These are phyloP conservation scores for Recurvirostra avosetta DNA, from an alignment of 2,113 vertebrate species.

Conservation along the genomic window DNA sequence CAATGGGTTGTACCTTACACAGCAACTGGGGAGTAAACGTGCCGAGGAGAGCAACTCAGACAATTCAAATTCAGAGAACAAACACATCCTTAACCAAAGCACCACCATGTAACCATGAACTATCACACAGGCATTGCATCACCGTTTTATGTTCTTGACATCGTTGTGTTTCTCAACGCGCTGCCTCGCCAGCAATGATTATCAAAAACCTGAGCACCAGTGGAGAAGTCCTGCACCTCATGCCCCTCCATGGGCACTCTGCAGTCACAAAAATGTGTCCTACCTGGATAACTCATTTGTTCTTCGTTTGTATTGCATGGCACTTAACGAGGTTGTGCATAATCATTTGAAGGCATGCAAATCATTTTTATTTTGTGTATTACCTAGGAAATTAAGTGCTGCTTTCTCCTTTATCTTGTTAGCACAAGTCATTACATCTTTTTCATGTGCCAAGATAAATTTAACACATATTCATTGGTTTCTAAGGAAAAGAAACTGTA, in stretches of 20 bases:
- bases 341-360: constrained; percentile 56
- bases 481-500: constrained; percentile 37
- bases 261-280: neutral
- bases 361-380: constrained; percentile 69
- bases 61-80: neutral
- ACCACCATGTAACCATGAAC: neutral
- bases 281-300: neutral
- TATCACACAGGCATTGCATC: neutral
- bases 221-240: neutral
- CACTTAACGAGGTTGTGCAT: constrained; percentile 27
- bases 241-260: neutral
- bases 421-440: constrained; percentile 68
- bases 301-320: neutral
- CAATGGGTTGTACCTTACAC: neutral
- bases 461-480: constrained; percentile 58
- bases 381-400: constrained; percentile 68
- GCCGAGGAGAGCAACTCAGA: neutral
- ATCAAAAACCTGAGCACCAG: neutral
- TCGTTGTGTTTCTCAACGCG: neutral
- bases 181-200: neutral
- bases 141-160: neutral
- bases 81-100: neutral
- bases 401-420: constrained; percentile 66
- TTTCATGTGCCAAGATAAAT: constrained; percentile 66
- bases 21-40: neutral